Percentiles rank a stretch among this genome's conserved stretches.
phyloP scores from a whole-genome alignment of 35 echinoderm and acorn worm species.

The Apostichopus japonicus region DNA sequence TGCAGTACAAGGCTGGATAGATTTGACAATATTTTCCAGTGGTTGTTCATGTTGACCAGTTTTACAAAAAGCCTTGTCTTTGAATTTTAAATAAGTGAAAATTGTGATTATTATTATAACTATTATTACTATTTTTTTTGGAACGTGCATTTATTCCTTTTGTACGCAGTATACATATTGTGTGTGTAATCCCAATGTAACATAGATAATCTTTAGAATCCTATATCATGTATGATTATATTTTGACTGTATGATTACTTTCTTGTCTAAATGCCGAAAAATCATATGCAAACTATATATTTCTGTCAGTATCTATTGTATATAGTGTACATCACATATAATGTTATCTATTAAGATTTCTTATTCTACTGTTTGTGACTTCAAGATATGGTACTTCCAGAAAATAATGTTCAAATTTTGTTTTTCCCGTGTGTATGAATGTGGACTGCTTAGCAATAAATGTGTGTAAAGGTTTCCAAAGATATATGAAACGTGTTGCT shows the following conservation, averaged over 20 bases:
- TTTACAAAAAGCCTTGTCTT: neutral
- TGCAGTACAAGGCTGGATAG: neutral
- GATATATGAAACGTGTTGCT: neutral
- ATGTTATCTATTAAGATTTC: slow-evolving; percentile 39
- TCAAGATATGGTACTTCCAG: slow-evolving; percentile 21
- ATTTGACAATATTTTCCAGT: neutral
- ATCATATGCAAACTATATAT: slow-evolving; percentile 54
- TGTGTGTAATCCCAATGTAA: slow-evolving; percentile 12
- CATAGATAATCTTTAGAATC: slow-evolving; percentile 8
- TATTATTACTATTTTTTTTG: too few species aligned
- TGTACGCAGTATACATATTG: slow-evolving; percentile 10
- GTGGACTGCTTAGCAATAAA: slow-evolving; percentile 53
- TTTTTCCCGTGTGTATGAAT: slow-evolving; percentile 31
- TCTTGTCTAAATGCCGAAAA: slow-evolving; percentile 12
- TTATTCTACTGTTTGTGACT: slow-evolving; percentile 42
- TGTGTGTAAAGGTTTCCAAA: slow-evolving; percentile 40
- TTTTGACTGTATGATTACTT: slow-evolving; percentile 4
- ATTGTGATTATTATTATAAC: too few species aligned
- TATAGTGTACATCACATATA: slow-evolving; percentile 50
- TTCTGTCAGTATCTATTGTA: slow-evolving; percentile 38
- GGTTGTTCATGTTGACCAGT: neutral
- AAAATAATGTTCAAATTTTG: slow-evolving; percentile 23
- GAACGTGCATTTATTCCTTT: neutral
- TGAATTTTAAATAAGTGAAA: neutral
- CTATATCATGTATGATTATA: slow-evolving; percentile 2